Evolutionary conservation across 2,113 vertebrate species (phyloP).

Genomic region (Ptilonorhynchus violaceus): DNA sequence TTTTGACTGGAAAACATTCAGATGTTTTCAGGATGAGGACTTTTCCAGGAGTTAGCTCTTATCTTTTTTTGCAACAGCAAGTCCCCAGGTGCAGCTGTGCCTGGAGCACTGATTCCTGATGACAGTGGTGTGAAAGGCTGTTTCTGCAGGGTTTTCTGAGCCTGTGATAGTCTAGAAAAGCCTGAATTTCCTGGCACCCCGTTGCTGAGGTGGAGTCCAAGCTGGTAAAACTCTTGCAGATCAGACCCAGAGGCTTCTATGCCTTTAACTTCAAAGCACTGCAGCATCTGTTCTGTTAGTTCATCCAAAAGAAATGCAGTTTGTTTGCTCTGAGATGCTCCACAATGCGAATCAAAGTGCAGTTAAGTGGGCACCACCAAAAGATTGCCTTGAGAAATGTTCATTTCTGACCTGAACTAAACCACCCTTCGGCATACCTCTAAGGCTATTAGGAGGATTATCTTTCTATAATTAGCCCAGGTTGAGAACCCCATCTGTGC

Average conservation of each 20-base stretch:
- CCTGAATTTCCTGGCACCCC: neutral
- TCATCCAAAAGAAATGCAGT: neutral
- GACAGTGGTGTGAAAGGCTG: neutral
- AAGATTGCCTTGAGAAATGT: neutral
- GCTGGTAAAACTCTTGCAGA: neutral
- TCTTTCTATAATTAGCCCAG: neutral
- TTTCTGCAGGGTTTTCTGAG: neutral
- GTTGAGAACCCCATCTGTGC: neutral
- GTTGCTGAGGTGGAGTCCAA: neutral
- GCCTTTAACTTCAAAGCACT: neutral
- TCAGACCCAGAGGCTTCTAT: neutral
- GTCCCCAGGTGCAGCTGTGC: neutral
- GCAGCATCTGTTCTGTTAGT: neutral
- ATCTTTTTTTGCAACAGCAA: neutral
- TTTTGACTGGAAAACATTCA: neutral
- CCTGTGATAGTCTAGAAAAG: neutral
- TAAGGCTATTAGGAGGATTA: slow-evolving; percentile 19
- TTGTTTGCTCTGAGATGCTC: neutral
- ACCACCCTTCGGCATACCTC: neutral
- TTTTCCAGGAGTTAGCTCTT: neutral
- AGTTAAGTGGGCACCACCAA: neutral
- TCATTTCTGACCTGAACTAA: neutral
- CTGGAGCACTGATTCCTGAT: neutral
- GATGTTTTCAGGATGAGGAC: neutral
- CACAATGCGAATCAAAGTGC: fast-evolving